phyloP scores from a whole-genome alignment of 37 sponge, comb jelly and placozoan genomes.

The Ianthella basta region DNA sequence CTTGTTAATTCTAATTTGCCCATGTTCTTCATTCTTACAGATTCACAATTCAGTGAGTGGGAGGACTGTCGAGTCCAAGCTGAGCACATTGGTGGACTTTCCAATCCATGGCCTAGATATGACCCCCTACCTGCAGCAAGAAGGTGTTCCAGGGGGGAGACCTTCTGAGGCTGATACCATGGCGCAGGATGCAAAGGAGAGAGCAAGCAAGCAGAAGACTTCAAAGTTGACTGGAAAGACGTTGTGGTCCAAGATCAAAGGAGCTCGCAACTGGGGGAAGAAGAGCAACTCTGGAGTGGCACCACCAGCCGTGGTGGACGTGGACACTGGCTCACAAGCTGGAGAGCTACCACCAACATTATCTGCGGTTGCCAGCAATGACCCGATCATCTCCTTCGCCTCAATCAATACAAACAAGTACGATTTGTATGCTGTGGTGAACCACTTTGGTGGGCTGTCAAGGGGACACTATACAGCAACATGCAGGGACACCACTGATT shows the following conservation, averaged over 20 bases:
- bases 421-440: conserved; percentile 89
- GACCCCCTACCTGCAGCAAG: conserved; percentile 69
- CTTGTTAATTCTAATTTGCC: too few species aligned
- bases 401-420: background rate
- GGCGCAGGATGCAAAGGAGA: too few species aligned
- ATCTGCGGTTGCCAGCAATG: background rate
- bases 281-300: too few species aligned
- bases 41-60: background rate
- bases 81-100: conserved; percentile 81
- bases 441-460: conserved; percentile 83
- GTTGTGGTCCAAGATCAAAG: background rate
- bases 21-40: background rate
- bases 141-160: background rate
- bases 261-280: too few species aligned
- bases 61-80: conserved; percentile 53
- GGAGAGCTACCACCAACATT: background rate
- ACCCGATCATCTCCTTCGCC: too few species aligned
- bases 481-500: conserved; percentile 68
- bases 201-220: conserved; percentile 1
- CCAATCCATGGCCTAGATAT: conserved; percentile 83
- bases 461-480: conserved; percentile 91
- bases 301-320: background rate
- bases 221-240: background rate
- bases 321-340: background rate
- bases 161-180: background rate